A percentile compares a stretch with the other conserved stretches of the same genome.
phyloP scores from a whole-genome alignment of 1,140 invertebrate species.

The Diprion similis region DNA sequence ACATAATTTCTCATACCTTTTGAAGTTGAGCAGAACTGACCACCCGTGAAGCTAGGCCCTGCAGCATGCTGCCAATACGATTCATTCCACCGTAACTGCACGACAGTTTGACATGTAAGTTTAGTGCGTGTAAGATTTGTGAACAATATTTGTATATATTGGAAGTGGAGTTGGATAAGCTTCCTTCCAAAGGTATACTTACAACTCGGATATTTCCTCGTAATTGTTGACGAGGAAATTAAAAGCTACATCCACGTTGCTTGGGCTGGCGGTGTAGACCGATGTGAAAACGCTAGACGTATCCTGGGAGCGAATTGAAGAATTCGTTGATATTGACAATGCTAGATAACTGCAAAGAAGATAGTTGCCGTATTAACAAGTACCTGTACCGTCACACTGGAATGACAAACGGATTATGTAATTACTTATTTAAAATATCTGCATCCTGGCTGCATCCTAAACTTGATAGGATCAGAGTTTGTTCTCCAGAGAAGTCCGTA shows the following conservation, averaged over 20 bases:
- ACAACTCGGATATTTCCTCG: slow-evolving; percentile 14
- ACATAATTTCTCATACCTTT: slow-evolving; percentile 17
- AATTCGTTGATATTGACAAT: slow-evolving; percentile 42
- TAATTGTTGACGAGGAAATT: slow-evolving; percentile 23
- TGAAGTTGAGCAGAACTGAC: slow-evolving; percentile 10
- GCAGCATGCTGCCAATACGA: slow-evolving; percentile 13
- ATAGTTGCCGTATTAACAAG: neutral
- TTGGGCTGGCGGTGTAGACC: slow-evolving; percentile 50
- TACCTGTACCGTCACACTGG: neutral
- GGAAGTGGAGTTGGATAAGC: too few relatives aligned
- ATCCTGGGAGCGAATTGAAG: slow-evolving; percentile 58
- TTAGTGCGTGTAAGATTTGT: too few relatives aligned
- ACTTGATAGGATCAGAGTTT: neutral
- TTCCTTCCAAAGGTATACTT: neutral
- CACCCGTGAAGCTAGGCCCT: slow-evolving; percentile 5
- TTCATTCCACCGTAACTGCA: slow-evolving; percentile 16
- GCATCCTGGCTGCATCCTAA: slow-evolving; percentile 30
- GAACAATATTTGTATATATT: too few relatives aligned
- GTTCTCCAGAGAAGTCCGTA: slow-evolving; percentile 54
- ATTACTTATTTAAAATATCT: slow-evolving; percentile 6
- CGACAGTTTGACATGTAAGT: neutral
- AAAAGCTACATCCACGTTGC: slow-evolving; percentile 54
- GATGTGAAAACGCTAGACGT: slow-evolving; percentile 52
- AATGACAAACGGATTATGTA: neutral
- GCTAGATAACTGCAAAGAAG: slow-evolving; percentile 44